Evolutionary conservation across 2,113 vertebrate species (phyloP).

Genomic region (Sebastes schlegelii): DNA sequence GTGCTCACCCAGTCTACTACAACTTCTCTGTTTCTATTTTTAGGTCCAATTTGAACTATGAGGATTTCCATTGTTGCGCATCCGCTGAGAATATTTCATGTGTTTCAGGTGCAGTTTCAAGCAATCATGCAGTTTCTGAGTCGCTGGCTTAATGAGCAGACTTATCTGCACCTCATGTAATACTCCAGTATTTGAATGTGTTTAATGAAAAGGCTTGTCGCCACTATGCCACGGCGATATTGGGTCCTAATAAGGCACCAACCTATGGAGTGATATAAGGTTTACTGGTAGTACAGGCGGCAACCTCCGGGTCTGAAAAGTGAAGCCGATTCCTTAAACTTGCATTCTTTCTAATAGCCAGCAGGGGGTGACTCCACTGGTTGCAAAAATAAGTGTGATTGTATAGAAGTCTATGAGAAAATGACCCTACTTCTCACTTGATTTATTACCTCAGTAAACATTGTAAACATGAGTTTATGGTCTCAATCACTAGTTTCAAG

Average conservation of each 20-base stretch:
- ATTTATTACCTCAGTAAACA: too few relatives aligned
- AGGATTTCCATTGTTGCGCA: neutral
- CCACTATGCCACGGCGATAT: neutral
- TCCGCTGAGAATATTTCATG: slow-evolving; percentile 5
- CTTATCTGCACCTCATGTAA: slow-evolving; percentile 5
- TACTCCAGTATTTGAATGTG: neutral
- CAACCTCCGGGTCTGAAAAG: too few relatives aligned
- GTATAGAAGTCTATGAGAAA: too few relatives aligned
- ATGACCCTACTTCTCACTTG: too few relatives aligned
- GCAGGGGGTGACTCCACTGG: too few relatives aligned
- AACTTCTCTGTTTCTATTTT: slow-evolving; percentile 16
- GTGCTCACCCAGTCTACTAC: neutral
- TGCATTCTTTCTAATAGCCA: too few relatives aligned
- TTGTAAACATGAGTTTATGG: too few relatives aligned
- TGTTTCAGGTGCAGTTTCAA: slow-evolving; percentile 30
- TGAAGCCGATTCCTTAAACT: too few relatives aligned
- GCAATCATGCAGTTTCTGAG: neutral
- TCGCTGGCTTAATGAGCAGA: slow-evolving; percentile 13
- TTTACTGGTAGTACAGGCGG: neutral
- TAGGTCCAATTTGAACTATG: slow-evolving; percentile 19
- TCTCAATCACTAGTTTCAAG: too few relatives aligned
- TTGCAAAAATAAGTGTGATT: too few relatives aligned
- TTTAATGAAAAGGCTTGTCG: neutral
- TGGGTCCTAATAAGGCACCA: neutral
- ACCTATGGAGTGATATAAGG: too few relatives aligned